phyloP scores from a whole-genome alignment of 2,113 vertebrate species.

The Octodon degus region DNA sequence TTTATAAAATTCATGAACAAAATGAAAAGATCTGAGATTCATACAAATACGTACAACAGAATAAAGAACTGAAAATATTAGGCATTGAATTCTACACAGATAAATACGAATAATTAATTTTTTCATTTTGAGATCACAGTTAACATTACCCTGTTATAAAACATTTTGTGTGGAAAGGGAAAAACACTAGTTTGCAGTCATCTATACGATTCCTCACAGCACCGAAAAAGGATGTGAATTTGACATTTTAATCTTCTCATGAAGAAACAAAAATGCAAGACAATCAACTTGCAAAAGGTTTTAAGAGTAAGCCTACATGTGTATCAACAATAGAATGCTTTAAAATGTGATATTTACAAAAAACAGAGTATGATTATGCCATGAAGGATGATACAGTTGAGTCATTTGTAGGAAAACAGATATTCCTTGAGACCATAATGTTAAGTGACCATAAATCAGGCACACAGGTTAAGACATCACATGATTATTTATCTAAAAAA shows the following conservation, averaged over 20 bases:
- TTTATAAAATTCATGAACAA: not conserved
- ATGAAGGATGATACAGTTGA: not conserved
- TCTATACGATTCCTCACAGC: not conserved
- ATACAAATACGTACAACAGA: not conserved
- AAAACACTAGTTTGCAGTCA: not conserved
- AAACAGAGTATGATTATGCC: not conserved
- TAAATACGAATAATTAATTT: conserved; percentile 26
- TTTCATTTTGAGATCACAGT: not conserved
- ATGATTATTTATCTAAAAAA: not conserved
- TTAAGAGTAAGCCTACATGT: not conserved
- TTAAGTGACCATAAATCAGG: not conserved
- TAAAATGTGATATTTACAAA: not conserved
- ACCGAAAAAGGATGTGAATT: not conserved
- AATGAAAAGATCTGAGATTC: conserved; percentile 20
- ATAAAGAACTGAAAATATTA: conserved; percentile 20
- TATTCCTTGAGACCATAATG: not conserved
- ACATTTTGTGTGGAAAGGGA: not conserved
- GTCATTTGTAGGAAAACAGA: not conserved
- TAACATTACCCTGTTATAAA: not conserved
- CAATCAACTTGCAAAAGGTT: not conserved
- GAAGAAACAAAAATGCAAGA: not conserved
- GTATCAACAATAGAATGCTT: not conserved
- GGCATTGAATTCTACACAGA: conserved; percentile 9
- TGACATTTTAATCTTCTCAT: not conserved
- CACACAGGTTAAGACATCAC: not conserved